A percentile compares a stretch with the other conserved stretches of the same genome.
Conservation (phyloP, 1,140 invertebrate species). For the Bombus fervidus region DNA sequence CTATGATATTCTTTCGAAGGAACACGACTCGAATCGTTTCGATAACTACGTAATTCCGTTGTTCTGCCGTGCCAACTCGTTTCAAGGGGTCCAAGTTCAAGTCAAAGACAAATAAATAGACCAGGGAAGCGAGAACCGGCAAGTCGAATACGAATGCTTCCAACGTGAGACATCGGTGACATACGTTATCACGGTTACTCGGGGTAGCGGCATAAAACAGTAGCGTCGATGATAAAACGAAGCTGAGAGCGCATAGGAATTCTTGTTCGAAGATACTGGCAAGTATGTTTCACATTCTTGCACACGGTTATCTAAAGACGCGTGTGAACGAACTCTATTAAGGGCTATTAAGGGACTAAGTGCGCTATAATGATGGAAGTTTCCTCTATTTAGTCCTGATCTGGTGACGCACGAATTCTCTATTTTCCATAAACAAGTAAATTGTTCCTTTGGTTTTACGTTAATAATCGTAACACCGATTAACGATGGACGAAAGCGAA, state of each 20-base stretch:
- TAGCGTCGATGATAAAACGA: conserved; percentile 16
- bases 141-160: conserved; percentile 43
- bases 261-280: conserved; percentile 29
- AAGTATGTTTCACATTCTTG: conserved; percentile 18
- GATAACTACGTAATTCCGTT: background rate
- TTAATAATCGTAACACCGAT: background rate
- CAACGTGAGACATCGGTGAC: conserved; percentile 59
- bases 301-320: conserved; percentile 20
- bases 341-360: conserved; percentile 46
- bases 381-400: background rate
- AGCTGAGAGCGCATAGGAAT: conserved; percentile 23
- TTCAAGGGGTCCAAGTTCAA: background rate
- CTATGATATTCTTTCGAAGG: background rate
- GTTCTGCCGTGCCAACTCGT: background rate
- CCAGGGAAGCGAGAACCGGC: background rate
- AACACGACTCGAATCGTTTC: background rate
- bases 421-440: background rate
- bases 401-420: background rate
- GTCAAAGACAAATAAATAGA: background rate
- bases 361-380: conserved; percentile 23
- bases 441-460: background rate
- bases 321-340: conserved; percentile 43
- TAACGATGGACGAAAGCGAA: background rate
- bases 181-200: conserved; percentile 52
- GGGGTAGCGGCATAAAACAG: background rate